Conservation (phyloP, 2,113 vertebrate species). For the Craseonycteris thonglongyai region DNA sequence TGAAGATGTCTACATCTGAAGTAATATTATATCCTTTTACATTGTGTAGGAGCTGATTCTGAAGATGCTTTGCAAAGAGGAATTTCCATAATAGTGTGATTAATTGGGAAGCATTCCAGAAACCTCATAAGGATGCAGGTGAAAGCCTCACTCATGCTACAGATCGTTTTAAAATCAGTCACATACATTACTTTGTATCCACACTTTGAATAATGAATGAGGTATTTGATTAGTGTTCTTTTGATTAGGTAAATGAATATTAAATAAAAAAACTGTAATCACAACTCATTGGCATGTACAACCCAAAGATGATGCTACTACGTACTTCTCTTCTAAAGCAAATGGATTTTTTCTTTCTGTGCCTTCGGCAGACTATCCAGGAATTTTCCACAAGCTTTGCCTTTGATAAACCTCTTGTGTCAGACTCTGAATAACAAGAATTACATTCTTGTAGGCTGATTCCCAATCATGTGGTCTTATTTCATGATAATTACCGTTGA, state of each 20-base stretch:
- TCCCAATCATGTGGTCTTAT: slow-evolving; percentile 25
- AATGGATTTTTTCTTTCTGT: neutral
- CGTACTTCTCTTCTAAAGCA: neutral
- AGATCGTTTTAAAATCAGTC: neutral
- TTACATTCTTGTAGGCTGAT: slow-evolving; percentile 16
- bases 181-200: neutral
- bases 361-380: neutral
- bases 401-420: neutral
- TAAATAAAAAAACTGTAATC: neutral
- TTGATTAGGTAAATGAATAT: neutral
- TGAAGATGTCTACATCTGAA: neutral
- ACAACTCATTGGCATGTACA: neutral
- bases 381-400: neutral
- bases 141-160: neutral
- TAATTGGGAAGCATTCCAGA: neutral
- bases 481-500: slow-evolving; percentile 59
- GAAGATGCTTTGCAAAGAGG: neutral
- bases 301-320: neutral
- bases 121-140: neutral
- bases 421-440: neutral
- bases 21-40: neutral
- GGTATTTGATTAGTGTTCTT: neutral
- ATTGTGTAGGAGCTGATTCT: neutral
- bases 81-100: neutral
- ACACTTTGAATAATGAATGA: neutral